phyloP scores from a whole-genome alignment of 2,113 vertebrate genomes.

The Zonotrichia leucophrys region DNA sequence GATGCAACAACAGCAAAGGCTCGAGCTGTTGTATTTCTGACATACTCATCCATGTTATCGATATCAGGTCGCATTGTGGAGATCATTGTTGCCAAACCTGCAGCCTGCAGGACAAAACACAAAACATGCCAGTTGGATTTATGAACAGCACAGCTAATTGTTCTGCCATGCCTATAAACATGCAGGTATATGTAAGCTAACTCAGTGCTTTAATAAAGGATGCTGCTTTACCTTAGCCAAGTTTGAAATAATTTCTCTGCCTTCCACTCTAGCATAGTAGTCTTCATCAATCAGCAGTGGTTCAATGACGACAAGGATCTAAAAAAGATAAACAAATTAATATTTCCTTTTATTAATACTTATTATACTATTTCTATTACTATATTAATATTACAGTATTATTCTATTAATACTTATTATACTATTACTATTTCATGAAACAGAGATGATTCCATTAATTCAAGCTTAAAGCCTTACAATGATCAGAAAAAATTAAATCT shows the following conservation, averaged over 20 bases:
- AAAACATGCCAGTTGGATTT: not conserved
- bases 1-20: constrained; percentile 98
- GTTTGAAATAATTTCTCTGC: constrained; percentile 98
- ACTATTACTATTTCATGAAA: not conserved
- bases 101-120: constrained; percentile 79
- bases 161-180: not conserved
- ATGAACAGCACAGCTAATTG: not conserved
- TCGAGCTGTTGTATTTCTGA: constrained; percentile 96
- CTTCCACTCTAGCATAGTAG: constrained; percentile 98
- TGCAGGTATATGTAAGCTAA: not conserved
- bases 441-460: not conserved
- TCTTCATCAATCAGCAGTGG: constrained; percentile 98
- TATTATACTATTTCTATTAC: not conserved
- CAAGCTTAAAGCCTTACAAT: not conserved
- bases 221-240: constrained; percentile 90
- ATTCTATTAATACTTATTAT: not conserved
- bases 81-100: constrained; percentile 99
- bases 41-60: constrained; percentile 99
- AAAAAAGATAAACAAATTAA: not conserved
- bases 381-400: too few relatives aligned
- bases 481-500: not conserved
- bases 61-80: constrained; percentile 99
- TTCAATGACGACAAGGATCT: constrained; percentile 99
- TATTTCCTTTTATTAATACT: not conserved
- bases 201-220: not conserved